Evolutionary conservation across 2,888 invertebrate species (phyloP).

Genomic region (Pharmacophagus antenor): DNA sequence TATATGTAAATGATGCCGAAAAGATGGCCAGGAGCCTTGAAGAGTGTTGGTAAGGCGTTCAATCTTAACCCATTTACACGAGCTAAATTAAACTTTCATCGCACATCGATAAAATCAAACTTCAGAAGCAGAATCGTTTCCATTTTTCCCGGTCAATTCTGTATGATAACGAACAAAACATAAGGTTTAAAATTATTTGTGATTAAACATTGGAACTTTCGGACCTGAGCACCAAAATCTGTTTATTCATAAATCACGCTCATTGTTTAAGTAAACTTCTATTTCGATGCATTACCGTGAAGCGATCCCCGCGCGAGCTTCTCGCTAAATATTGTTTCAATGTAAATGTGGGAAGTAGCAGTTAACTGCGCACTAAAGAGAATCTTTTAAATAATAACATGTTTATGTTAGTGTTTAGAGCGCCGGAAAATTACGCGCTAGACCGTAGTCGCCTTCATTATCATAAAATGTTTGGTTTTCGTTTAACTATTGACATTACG

Average conservation of each 20-base stretch:
- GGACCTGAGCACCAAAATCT: conserved; percentile 56
- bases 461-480: conserved; percentile 22
- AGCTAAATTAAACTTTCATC: conserved; percentile 46
- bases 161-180: conserved; percentile 34
- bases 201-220: conserved; percentile 44
- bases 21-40: conserved; percentile 64
- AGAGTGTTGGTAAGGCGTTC: conserved; percentile 65
- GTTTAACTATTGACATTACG: no score
- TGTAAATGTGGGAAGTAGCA: conserved; percentile 55
- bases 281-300: conserved; percentile 73
- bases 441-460: conserved; percentile 10
- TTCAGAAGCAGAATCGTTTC: conserved; percentile 40
- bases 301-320: conserved; percentile 50
- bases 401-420: conserved; percentile 29
- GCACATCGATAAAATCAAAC: conserved; percentile 44
- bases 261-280: conserved; percentile 76
- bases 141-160: conserved; percentile 33
- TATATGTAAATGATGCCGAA: conserved; percentile 69
- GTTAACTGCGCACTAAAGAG: conserved; percentile 52
- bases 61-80: conserved; percentile 56
- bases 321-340: conserved; percentile 63
- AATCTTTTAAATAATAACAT: conserved; percentile 39
- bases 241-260: conserved; percentile 77
- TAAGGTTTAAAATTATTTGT: conserved; percentile 46
- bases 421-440: conserved; percentile 12